A percentile compares a stretch with the other conserved stretches of the same genome.
These are phyloP conservation scores for Engystomops pustulosus DNA, from an alignment of 2,113 vertebrate genomes.

Conservation along the genomic window DNA sequence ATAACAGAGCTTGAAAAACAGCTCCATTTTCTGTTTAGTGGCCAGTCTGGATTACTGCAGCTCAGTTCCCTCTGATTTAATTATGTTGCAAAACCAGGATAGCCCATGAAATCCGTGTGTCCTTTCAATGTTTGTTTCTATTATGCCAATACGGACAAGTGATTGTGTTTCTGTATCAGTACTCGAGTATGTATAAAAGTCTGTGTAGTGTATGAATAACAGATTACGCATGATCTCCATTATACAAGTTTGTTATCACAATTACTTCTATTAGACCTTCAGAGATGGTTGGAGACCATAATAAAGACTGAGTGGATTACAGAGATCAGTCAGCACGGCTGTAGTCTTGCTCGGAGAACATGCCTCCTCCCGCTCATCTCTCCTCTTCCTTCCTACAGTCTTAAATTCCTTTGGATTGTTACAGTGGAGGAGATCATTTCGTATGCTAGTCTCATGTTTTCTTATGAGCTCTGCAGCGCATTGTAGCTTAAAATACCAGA, in stretches of 20 bases:
- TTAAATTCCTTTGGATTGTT: conserved; percentile 23
- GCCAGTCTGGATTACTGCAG: too few relatives aligned
- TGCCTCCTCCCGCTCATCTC: neutral
- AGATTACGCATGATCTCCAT: neutral
- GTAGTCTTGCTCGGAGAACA: accelerated
- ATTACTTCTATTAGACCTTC: conserved; percentile 3
- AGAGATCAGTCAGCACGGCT: conserved; percentile 41
- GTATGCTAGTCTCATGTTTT: neutral
- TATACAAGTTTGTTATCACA: neutral
- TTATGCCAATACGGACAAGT: neutral
- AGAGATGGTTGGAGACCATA: neutral
- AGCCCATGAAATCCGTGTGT: too few relatives aligned
- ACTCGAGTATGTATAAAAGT: neutral
- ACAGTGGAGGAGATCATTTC: neutral
- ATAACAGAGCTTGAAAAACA: too few relatives aligned
- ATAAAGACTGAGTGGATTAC: conserved; percentile 42
- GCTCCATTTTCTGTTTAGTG: too few relatives aligned
- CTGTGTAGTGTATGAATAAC: neutral
- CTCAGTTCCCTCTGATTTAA: too few relatives aligned
- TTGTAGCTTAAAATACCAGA: neutral
- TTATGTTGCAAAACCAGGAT: too few relatives aligned
- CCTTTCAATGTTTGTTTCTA: too few relatives aligned
- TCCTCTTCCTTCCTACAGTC: conserved; percentile 13
- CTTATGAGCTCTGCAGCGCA: neutral
- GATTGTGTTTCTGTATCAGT: neutral